These are phyloP conservation scores for Microctenopoma steveboyesi DNA, from an alignment of 2,797 vertebrate genomes.

Conservation along the genomic window DNA sequence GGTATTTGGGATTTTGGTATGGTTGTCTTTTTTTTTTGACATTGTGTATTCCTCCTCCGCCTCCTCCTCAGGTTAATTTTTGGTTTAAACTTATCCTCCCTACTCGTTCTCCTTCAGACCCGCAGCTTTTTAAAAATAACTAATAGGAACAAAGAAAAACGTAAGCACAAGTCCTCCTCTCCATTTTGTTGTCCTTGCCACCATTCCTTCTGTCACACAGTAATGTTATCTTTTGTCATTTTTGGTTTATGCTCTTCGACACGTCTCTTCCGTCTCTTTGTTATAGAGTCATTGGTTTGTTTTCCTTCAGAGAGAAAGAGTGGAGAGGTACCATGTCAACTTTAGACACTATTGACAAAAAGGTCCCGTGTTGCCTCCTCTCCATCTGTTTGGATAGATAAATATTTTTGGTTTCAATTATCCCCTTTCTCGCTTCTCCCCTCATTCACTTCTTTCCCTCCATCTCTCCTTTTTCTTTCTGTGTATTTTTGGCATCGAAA, in stretches of 20 bases:
- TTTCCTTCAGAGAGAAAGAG: conserved; percentile 67
- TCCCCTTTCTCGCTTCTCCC: conserved; percentile 67
- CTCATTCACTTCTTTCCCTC: conserved; percentile 74
- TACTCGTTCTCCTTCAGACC: conserved; percentile 76
- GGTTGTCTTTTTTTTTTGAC: conserved; percentile 79
- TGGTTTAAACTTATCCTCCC: conserved; percentile 83
- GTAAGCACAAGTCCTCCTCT: conserved; percentile 63
- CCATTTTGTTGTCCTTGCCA: conserved; percentile 63
- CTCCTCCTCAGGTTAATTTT: conserved; percentile 81
- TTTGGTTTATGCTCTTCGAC: conserved; percentile 79
- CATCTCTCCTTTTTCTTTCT: conserved; percentile 84
- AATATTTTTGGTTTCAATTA: conserved; percentile 85
- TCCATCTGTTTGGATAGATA: conserved; percentile 77
- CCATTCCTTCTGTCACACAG: conserved; percentile 75
- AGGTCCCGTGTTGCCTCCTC: conserved; percentile 76
- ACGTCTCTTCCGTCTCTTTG: conserved; percentile 52
- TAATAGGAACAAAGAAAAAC: conserved; percentile 53
- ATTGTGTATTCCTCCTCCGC: conserved; percentile 78
- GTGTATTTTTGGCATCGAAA: conserved; percentile 88
- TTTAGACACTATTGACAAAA: conserved; percentile 72
- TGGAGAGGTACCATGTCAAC: conserved; percentile 57
- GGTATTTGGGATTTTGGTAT: conserved; percentile 88
- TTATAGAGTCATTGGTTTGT: conserved; percentile 68
- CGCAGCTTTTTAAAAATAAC: conserved; percentile 71
- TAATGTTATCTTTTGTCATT: conserved; percentile 81